Evolutionary conservation across 1,140 invertebrate species (phyloP), one percentile per base, ranked within the genome.

Genomic region (Micrasema minimum): DNA sequence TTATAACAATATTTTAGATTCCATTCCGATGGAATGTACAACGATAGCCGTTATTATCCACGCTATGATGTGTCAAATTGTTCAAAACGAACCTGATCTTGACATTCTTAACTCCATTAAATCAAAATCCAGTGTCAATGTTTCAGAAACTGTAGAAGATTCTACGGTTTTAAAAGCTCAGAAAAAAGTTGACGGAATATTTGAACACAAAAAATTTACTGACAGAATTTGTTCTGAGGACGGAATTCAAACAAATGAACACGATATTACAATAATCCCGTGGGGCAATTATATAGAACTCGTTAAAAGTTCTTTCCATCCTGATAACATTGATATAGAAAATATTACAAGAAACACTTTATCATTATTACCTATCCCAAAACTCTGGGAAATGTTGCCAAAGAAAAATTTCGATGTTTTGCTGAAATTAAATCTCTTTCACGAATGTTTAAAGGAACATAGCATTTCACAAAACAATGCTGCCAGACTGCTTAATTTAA

Each of bases 21-120:
- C 76, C 35, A 55, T 87, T 31, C 83, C 85, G n/a, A 75, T 80
- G 50, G 84, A 87, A 75, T 81, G 79, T 55, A 66, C 80, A n/a
- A 80, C 79, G 9, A 75, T 82, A 12, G 81, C 80, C 50, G 75
- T 83, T 22, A 59, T 87, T 55, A 71, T 87, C 68, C 78, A 86
- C 46, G 81, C 79, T 43, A 76, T 87, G 59, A 72, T 87, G 31
- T 69, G 77, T 61, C 66, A 69, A 48, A 53, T 69, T 35, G 51
- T n/a, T 5, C 43, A 46, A 46, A 16, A 9, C 1, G 43, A 46
- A 7, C 14, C 43, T 5, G 14, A 16, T 16, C n/a, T 16, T 16
- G 5, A 46, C 12, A 46, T 6, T 46, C 43, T 16, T 16, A 46
- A 46, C 5, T 46, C 14, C 3, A 31, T 31, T 31, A 2, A 31